These are phyloP conservation scores for Agrochola lota DNA, from an alignment of 2,888 invertebrate genomes.

Conservation along the genomic window DNA sequence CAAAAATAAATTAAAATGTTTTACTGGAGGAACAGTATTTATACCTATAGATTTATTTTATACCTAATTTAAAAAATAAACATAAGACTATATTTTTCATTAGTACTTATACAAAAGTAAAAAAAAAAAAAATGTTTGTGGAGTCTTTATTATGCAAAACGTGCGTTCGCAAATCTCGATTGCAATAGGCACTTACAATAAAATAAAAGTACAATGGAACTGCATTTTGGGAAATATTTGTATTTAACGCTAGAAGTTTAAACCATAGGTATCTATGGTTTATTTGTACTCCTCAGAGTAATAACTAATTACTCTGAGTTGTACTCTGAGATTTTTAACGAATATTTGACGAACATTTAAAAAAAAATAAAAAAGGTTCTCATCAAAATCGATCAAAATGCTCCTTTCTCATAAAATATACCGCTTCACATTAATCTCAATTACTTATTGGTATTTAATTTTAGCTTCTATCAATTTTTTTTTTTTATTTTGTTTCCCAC, in stretches of 20 bases:
- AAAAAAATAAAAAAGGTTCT: neutral
- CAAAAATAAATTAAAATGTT: neutral
- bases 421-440: too few species aligned
- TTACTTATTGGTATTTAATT: too few species aligned
- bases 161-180: neutral
- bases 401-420: neutral
- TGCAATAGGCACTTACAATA: neutral
- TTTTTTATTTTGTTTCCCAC: too few species aligned
- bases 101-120: neutral
- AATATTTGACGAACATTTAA: too few species aligned
- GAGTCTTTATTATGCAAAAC: neutral
- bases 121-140: constrained; percentile 13
- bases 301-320: too few species aligned
- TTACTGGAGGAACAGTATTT: neutral
- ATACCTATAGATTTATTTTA: neutral
- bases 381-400: neutral
- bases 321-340: too few species aligned
- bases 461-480: too few species aligned
- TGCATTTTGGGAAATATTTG: neutral
- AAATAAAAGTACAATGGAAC: neutral
- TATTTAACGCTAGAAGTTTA: neutral
- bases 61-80: neutral
- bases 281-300: too few species aligned
- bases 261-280: too few species aligned
- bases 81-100: neutral